Base-by-base conservation (phyloP, 2,888 invertebrate species). In the Falcaria lacertinaria region DNA sequence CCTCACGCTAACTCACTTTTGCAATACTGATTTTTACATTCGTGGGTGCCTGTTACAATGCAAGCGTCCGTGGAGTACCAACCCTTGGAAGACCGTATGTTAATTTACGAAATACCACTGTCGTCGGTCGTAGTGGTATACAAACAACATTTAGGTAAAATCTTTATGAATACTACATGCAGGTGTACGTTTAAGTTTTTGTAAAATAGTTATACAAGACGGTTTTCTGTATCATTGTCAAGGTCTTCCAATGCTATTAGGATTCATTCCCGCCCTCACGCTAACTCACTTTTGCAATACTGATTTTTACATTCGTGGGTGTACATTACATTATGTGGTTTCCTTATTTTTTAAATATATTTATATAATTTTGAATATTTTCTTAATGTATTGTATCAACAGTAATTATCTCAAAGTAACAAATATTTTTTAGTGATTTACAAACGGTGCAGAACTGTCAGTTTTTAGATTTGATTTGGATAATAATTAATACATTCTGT, bases 221-320 rank as follows among this genome's bases (percentile, higher is more conserved):
- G 73, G 74, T 78, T n/a, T n/a, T n/a, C n/a, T 74, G 76, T 80
- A 78, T 77, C 77, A 82, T 73, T 84, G 78, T 76, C 83, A 84
- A 86, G 84, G 84, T 54, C 80, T 80, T 78, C 78, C n/a, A 64
- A 66, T 72, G 80, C 74, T 71, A 80, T 81, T 80, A 75, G 72
- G 80, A 84, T 84, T 84, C 80, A 80, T 76, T 73, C 70, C 77
- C 73, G 77, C 77, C 76, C 74, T 77, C 81, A 64, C 63, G 69
- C 64, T 71, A 72, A 72, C 64, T 78, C 73, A 72, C 76, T 66
- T 75, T 75, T 70, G 57, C 82, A 74, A 81, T 82, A 80, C 74
- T 74, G 77, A 81, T 77, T 60, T 64, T 70, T 67, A 72, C 54
- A 67, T 74, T 72, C 64, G 65, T 64, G 57, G 57, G 65, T 64